Evolutionary conservation across 2,888 invertebrate species (phyloP), one percentile per base, ranked within the genome.

Genomic region (Strigamia transsilvanica): DNA sequence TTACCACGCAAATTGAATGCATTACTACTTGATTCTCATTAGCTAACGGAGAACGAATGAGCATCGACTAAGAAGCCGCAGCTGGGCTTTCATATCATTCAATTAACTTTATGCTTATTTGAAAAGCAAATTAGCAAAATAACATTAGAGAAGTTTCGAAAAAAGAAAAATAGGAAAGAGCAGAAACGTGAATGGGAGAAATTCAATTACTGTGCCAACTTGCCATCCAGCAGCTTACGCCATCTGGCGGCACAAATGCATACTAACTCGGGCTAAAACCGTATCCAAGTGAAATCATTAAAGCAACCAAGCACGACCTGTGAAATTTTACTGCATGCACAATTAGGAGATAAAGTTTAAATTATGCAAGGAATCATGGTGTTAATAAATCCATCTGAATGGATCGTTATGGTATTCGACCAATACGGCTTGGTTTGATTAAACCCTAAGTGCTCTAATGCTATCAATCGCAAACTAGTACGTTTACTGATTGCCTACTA

Each of bases 321-420:
- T 46, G 46, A 46, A 61, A 61, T 56, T 56, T 56, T 56, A 56
- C 56, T n/a, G 15, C 56, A 18, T 56, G 7, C 15, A 6, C 56
- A 56, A 41, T 46, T 46, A 46, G 12, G 46, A 61, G 61, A 61
- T 61, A 61, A 61, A 61, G 18, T 18, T 61, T 61, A 61, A 61
- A 5, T 61, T 61, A 56, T 56, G 56, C 18, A 7, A 56, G 15
- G 12, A 41, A 41, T 41, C 41, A 41, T 41, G 46, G 10, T 12
- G 46, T 21, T 61, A 18, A 61, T 61, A 61, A 61, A 9, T 61
- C 61, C 3, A 10, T 5, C 61, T 9, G 18, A 34, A 34, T 34
- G 34, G 34, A 34, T 34, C 34, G 34, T 34, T 34, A 34, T 5
- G 34, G 34, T 34, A 34, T 34, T 34, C 34, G 34, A 34, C 4